Percentiles rank a stretch among this genome's conserved stretches.
Evolutionary conservation across 2,797 vertebrate species (phyloP).

Genomic region (Catamblyrhynchus diadema): DNA sequence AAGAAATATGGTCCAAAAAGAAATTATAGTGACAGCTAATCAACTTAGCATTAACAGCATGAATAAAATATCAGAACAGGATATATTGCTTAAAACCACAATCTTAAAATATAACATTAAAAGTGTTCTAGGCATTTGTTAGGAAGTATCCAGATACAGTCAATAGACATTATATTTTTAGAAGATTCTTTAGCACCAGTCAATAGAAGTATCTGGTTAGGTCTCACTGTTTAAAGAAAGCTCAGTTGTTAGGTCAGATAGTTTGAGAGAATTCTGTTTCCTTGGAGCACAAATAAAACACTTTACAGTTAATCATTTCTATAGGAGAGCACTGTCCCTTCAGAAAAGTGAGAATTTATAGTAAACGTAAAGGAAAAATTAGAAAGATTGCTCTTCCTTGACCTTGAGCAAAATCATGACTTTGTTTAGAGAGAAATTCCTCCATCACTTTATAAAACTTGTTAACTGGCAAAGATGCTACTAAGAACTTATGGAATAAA

Average conservation of each 20-base stretch:
- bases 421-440: neutral
- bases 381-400: neutral
- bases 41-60: conserved; percentile 2
- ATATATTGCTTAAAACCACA: conserved; percentile 26
- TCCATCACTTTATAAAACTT: neutral
- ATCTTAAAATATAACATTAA: neutral
- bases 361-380: neutral
- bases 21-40: conserved; percentile 17
- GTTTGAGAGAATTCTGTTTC: neutral
- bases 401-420: neutral
- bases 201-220: neutral
- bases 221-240: neutral
- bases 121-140: neutral
- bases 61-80: conserved; percentile 52
- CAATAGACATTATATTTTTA: neutral
- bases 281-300: neutral
- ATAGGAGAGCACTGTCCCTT: neutral
- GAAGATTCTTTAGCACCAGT: neutral
- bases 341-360: neutral
- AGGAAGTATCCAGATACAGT: neutral
- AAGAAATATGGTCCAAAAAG: neutral
- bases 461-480: neutral
- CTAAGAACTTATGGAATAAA: neutral
- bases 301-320: neutral
- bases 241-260: neutral